Conservation (phyloP, 2,888 invertebrate genomes). For the Trachelus tabidus region DNA sequence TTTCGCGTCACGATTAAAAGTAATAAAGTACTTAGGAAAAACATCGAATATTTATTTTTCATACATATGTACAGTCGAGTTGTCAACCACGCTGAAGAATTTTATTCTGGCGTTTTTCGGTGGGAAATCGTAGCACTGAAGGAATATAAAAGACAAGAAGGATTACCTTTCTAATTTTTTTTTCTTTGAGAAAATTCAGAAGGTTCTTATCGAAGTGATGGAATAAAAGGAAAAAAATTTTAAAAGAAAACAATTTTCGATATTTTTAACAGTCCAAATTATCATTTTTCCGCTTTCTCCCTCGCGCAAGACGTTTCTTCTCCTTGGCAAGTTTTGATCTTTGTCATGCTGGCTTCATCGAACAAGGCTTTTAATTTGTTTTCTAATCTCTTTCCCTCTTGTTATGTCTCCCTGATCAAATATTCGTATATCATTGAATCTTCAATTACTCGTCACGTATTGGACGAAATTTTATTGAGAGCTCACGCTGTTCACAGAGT, state of each 20-base stretch:
- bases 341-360: neutral
- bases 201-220: neutral
- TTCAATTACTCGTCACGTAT: neutral
- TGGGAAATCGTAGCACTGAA: neutral
- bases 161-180: neutral
- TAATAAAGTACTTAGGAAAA: slow-evolving; percentile 6
- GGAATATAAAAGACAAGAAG: neutral
- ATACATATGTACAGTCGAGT: slow-evolving; percentile 27
- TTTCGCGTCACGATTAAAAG: neutral
- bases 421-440: neutral
- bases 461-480: neutral
- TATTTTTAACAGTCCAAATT: neutral
- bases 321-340: neutral
- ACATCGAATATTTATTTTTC: slow-evolving; percentile 13
- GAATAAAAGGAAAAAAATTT: neutral
- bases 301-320: neutral
- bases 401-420: neutral
- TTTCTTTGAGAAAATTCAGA: neutral
- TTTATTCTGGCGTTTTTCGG: neutral
- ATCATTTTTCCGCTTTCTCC: neutral
- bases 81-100: neutral
- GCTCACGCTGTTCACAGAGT: neutral
- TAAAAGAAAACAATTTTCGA: neutral
- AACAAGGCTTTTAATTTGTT: neutral
- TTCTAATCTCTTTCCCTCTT: neutral